Conservation (phyloP, 2,888 invertebrate genomes). For the Erannis defoliaria region DNA sequence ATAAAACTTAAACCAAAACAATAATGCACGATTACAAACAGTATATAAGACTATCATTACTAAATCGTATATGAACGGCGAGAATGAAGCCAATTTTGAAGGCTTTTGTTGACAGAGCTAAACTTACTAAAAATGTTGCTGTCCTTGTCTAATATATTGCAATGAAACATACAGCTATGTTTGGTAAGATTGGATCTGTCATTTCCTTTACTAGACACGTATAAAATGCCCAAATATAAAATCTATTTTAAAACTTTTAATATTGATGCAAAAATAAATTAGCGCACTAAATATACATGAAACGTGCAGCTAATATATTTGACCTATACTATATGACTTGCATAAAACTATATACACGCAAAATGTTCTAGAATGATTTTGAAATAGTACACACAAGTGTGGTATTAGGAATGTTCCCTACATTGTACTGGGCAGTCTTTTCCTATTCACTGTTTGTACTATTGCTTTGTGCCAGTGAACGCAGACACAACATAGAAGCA, state of each 20-base stretch:
- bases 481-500: too few species aligned
- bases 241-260: slow-evolving; percentile 22
- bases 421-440: slow-evolving; percentile 47
- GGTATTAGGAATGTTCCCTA: slow-evolving; percentile 49
- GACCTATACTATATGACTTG: slow-evolving; percentile 19
- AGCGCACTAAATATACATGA: slow-evolving; percentile 19
- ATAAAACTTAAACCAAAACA: slow-evolving; percentile 41
- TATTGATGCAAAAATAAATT: slow-evolving; percentile 37
- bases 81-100: too few species aligned
- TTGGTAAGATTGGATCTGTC: too few species aligned
- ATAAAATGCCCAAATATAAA: slow-evolving; percentile 38
- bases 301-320: slow-evolving; percentile 31
- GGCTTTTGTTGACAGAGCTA: too few species aligned
- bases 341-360: slow-evolving; percentile 30
- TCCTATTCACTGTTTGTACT: slow-evolving; percentile 1
- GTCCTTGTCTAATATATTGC: too few species aligned
- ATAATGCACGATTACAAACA: slow-evolving; percentile 36
- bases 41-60: slow-evolving; percentile 35
- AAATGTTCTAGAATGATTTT: slow-evolving; percentile 11
- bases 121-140: too few species aligned
- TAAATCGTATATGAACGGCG: slow-evolving; percentile 30
- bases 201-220: too few species aligned
- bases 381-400: background rate
- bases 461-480: slow-evolving; percentile 27
- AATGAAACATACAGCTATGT: too few species aligned